phyloP scores from a whole-genome alignment of 1,140 invertebrate genomes.

The Pseudoatta argentina region DNA sequence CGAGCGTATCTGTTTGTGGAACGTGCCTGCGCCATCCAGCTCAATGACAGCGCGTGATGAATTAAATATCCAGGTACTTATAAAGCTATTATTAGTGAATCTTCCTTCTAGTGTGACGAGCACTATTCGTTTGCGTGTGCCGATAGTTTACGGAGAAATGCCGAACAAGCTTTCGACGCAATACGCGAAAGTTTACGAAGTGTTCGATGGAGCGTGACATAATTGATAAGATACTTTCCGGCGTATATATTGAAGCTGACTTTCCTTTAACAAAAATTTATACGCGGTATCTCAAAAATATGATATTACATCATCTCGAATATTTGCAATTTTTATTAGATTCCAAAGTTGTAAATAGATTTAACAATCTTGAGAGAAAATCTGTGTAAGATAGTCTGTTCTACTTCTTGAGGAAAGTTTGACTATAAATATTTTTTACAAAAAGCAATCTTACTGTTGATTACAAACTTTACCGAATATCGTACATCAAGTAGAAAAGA shows the following conservation, averaged over 20 bases:
- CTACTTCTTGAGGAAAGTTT: not conserved
- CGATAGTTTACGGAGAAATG: constrained; percentile 22
- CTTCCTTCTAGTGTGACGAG: not conserved
- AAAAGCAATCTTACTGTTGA: not conserved
- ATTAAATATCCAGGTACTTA: constrained; percentile 59
- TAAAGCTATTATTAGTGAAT: constrained; percentile 50
- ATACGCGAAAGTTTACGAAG: constrained; percentile 6
- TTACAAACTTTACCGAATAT: not conserved
- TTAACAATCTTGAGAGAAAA: not conserved
- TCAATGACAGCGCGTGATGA: constrained; percentile 40
- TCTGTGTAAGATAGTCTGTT: not conserved
- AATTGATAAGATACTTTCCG: constrained; percentile 4
- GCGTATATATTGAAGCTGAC: not conserved
- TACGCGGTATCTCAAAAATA: not conserved
- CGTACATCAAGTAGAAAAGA: not conserved
- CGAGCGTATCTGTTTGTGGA: constrained; percentile 47
- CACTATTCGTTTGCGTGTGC: constrained; percentile 33
- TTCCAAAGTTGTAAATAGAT: not conserved
- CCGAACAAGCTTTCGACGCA: constrained; percentile 5
- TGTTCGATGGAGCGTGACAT: constrained; percentile 18
- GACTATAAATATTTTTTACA: not conserved
- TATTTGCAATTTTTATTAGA: constrained; percentile 11
- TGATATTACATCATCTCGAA: not conserved
- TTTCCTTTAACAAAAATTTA: not conserved
- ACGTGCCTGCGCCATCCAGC: constrained; percentile 24